Evolutionary conservation across 1,140 invertebrate species (phyloP).

Genomic region (Microplitis mediator): DNA sequence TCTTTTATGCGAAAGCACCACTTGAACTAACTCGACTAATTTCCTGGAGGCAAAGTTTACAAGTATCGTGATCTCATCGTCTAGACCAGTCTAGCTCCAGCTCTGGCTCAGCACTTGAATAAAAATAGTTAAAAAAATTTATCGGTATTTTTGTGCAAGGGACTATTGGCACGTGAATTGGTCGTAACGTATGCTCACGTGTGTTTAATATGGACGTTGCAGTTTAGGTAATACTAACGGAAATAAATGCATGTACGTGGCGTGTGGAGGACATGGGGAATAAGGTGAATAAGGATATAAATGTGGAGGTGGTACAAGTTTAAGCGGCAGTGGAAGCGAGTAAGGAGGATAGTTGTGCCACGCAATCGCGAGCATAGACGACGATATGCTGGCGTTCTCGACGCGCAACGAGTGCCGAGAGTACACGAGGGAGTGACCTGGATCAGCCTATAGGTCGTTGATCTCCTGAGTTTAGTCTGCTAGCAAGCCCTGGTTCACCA

Average conservation of each 20-base stretch:
- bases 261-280: not conserved
- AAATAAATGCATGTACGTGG: constrained; percentile 10
- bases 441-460: constrained; percentile 31
- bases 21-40: too few relatives aligned
- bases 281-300: too few relatives aligned
- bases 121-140: not conserved
- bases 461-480: constrained; percentile 14
- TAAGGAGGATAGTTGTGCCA: not conserved
- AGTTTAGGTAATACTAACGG: not conserved
- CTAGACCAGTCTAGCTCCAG: too few relatives aligned
- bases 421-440: constrained; percentile 29
- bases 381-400: not conserved
- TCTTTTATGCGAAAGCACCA: too few relatives aligned
- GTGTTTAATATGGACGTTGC: constrained; percentile 27
- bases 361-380: constrained; percentile 16
- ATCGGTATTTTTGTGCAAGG: not conserved
- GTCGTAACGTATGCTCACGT: constrained; percentile 17
- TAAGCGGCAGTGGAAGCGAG: not conserved
- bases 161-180: not conserved
- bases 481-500: too few relatives aligned
- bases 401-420: not conserved
- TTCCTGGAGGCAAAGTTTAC: too few relatives aligned
- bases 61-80: not conserved
- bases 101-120: too few relatives aligned
- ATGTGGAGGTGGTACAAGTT: not conserved